These are phyloP conservation scores for Hippolais icterina DNA, from an alignment of 2,113 vertebrate species.

Conservation along the genomic window DNA sequence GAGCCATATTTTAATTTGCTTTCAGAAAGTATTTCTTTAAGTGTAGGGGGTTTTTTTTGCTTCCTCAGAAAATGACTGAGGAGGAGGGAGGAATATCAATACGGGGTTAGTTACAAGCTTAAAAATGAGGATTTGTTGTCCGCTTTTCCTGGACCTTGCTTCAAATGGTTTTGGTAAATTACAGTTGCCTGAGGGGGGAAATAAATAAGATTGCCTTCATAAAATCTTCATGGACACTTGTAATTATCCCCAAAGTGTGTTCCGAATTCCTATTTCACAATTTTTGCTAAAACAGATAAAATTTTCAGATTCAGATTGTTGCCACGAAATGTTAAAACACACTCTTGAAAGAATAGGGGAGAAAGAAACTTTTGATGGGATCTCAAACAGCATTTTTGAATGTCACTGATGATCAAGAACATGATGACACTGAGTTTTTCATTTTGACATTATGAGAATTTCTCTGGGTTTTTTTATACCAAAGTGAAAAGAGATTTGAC, in stretches of 20 bases:
- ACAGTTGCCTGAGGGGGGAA: not conserved
- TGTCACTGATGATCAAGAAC: not conserved
- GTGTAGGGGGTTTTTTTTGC: not conserved
- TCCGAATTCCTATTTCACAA: not conserved
- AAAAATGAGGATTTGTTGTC: not conserved
- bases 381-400: not conserved
- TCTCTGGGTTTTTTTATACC: not conserved
- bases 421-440: not conserved
- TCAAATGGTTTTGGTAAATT: not conserved
- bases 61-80: not conserved
- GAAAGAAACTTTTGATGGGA: not conserved
- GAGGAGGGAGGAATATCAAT: not conserved
- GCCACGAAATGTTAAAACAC: not conserved
- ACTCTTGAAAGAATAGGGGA: not conserved
- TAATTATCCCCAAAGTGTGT: not conserved
- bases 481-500: conserved; percentile 23
- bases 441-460: conserved; percentile 28
- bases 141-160: not conserved
- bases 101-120: not conserved
- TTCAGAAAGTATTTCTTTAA: not conserved
- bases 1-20: not conserved
- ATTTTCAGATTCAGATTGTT: not conserved
- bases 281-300: not conserved
- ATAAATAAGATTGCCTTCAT: not conserved
- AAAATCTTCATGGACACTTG: not conserved